Evolutionary conservation across 2,888 invertebrate species (phyloP), one percentile per base, ranked within the genome.

Genomic region (Eupithecia inturbata): DNA sequence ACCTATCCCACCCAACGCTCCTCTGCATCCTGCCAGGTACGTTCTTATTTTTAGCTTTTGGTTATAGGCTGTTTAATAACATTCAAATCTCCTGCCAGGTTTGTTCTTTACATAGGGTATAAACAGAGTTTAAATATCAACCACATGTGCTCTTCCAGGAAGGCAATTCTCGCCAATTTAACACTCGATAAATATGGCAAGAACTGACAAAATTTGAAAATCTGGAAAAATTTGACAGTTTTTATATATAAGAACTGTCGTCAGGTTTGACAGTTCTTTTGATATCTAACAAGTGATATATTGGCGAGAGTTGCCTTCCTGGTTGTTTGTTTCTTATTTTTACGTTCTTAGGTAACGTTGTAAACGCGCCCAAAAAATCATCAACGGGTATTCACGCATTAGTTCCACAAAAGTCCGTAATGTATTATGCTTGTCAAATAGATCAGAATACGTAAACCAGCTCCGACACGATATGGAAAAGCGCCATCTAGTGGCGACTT

Each of bases 1-100:
- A 74, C 86, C 89, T 57, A 82, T 88, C 71, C 88, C 88, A 53
- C 84, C 91, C 53, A 84, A 78, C 26, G 83, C 85, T 68, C 86
- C 89, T 3, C 79, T 79, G 31, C 85, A 85, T 60, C 86, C 83
- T 41, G 77, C 82, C 71, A 83, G 88, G 89, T 88, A 26, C 22
- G 64, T 36, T 4, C n/a, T 10, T 36, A 62, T 62, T 39, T n/a
- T 39, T 14, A 2, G 45, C 45, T 45, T 16, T 45, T 19, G 45
- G 45, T 7, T n/a, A 45, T 9, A 2, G n/a, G n/a, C 6, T 45
- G 45, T 19, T 19, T 16, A 45, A 5, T n/a, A 45, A 7, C 0
- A n/a, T 45, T 19, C 19, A 45, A n/a, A 9, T 19, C 9, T 45
- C 7, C n/a, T 45, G 45, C 1, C 45, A 45, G 45, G 45, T n/a